These are phyloP conservation scores for Amorpha juglandis DNA, from an alignment of 2,888 invertebrate genomes.

Conservation along the genomic window DNA sequence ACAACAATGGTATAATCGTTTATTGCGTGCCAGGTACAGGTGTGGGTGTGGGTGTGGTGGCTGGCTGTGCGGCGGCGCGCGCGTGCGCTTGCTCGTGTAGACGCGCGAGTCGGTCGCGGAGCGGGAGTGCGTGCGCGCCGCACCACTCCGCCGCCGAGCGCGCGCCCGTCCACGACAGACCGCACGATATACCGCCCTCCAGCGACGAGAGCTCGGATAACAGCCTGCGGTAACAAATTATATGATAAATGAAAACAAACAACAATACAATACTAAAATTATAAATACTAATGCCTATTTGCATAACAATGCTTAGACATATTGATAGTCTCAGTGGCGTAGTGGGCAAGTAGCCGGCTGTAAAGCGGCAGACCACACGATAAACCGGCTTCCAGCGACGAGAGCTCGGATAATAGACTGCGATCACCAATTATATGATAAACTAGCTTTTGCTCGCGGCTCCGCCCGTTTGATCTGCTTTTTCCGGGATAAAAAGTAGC, in stretches of 20 bases:
- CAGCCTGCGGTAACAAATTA: conserved; percentile 35
- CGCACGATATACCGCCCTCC: conserved; percentile 77
- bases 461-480: too few species aligned
- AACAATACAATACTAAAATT: too few species aligned
- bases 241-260: too few species aligned
- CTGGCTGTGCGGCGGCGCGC: too few species aligned
- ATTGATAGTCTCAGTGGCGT: too few species aligned
- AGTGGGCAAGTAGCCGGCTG: too few species aligned
- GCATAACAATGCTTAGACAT: too few species aligned
- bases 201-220: conserved; percentile 55
- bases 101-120: conserved; percentile 39
- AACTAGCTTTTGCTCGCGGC: too few species aligned
- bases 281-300: too few species aligned
- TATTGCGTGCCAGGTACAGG: neutral
- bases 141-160: conserved; percentile 86
- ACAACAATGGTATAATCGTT: too few species aligned
- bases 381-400: conserved; percentile 80
- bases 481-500: too few species aligned
- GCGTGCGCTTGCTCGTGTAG: conserved; percentile 37
- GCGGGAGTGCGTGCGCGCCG: conserved; percentile 81
- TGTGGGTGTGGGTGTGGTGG: too few species aligned
- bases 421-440: conserved; percentile 22
- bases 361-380: conserved; percentile 78
- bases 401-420: conserved; percentile 39
- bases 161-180: conserved; percentile 82